Evolutionary conservation across 2,888 invertebrate species (phyloP).

Genomic region (Meteorus colon): DNA sequence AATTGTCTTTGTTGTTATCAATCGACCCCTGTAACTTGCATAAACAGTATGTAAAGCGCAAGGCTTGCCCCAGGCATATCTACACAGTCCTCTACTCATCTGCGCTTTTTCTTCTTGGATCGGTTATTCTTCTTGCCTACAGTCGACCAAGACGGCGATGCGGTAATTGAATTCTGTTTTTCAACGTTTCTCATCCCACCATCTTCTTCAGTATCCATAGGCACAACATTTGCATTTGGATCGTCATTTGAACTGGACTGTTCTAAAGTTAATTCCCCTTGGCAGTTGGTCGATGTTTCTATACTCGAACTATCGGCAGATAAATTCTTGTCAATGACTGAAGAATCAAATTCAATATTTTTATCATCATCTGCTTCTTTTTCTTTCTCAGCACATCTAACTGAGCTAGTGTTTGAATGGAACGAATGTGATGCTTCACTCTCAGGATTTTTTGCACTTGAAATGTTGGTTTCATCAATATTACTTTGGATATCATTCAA

Average conservation of each 20-base stretch:
- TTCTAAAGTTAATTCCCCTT: conserved; percentile 57
- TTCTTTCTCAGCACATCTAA: background rate
- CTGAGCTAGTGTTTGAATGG: background rate
- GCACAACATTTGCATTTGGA: conserved; percentile 59
- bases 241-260: conserved; percentile 65
- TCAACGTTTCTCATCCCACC: conserved; percentile 51
- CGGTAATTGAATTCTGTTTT: conserved; percentile 44
- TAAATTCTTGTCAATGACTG: conserved; percentile 6
- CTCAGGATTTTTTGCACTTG: background rate
- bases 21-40: conserved; percentile 71
- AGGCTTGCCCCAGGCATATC: conserved; percentile 72
- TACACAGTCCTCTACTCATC: conserved; percentile 73
- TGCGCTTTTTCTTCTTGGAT: conserved; percentile 71
- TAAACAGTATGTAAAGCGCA: conserved; percentile 70
- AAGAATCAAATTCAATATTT: conserved; percentile 22
- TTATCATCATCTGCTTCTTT: conserved; percentile 70
- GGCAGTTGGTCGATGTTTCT: conserved; percentile 62
- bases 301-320: conserved; percentile 44
- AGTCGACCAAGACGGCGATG: conserved; percentile 49
- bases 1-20: conserved; percentile 51
- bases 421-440: background rate
- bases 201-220: conserved; percentile 59
- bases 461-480: background rate
- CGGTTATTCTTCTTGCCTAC: conserved; percentile 64
- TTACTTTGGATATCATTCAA: background rate